These are phyloP conservation scores for Meloidogyne floridensis DNA, from an alignment of 1,140 invertebrate species.

Conservation along the genomic window DNA sequence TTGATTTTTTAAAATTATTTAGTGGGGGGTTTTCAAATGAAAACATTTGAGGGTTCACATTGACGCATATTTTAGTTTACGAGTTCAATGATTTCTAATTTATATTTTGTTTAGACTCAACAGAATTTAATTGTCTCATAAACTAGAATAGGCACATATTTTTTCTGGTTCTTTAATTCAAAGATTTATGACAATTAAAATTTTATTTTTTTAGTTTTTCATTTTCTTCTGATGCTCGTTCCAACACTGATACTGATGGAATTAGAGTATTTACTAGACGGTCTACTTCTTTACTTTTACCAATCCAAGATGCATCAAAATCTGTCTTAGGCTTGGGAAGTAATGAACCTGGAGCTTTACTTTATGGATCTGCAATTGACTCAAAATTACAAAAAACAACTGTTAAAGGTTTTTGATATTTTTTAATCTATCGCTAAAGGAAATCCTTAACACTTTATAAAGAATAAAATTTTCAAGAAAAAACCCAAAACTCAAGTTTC, in stretches of 20 bases:
- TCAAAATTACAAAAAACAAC: constrained; percentile 28
- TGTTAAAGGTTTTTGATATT: constrained; percentile 22
- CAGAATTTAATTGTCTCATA: no score
- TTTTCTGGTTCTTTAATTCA: no score
- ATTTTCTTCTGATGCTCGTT: background rate
- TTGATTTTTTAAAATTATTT: background rate
- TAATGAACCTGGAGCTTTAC: constrained; percentile 36
- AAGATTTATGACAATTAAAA: no score
- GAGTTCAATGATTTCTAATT: no score
- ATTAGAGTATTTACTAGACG: constrained; percentile 30
- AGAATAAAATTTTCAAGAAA: no score
- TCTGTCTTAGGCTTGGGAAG: constrained; percentile 35
- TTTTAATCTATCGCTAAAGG: background rate
- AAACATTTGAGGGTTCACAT: no score
- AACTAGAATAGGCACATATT: no score
- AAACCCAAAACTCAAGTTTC: no score
- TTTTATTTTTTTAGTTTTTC: constrained; percentile 20
- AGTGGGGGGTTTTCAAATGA: no score
- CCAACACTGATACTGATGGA: constrained; percentile 31
- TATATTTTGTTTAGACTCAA: no score
- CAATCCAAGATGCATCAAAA: constrained; percentile 34
- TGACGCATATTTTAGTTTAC: no score
- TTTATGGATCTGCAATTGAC: constrained; percentile 35
- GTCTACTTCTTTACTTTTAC: constrained; percentile 25
- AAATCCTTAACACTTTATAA: no score